These are phyloP conservation scores for Rhynchomys soricoides DNA, from an alignment of 2,113 vertebrate species.

Conservation along the genomic window DNA sequence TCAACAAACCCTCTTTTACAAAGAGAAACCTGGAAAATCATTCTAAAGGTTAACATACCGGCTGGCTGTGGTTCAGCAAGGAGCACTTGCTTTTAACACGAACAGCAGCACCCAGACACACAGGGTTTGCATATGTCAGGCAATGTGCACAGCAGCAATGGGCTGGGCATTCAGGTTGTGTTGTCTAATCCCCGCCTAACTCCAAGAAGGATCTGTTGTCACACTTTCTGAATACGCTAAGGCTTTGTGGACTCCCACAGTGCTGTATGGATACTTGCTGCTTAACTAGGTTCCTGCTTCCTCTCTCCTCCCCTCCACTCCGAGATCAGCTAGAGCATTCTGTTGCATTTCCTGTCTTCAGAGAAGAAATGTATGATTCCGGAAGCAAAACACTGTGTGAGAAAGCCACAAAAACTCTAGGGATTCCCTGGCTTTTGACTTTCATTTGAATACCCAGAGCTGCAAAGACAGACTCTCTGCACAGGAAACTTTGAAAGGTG, in stretches of 20 bases:
- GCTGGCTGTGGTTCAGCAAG: neutral
- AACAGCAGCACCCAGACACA: neutral
- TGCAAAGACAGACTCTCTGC: neutral
- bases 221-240: neutral
- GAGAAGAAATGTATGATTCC: conserved; percentile 4
- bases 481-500: neutral
- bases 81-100: neutral
- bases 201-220: neutral
- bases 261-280: too few species aligned
- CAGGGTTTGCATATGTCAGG: neutral
- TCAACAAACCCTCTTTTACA: neutral
- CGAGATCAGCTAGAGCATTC: neutral
- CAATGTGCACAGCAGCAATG: neutral
- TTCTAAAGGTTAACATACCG: neutral
- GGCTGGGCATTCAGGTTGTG: neutral
- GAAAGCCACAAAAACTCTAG: neutral
- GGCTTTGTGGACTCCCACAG: neutral
- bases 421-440: neutral
- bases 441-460: neutral
- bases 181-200: neutral
- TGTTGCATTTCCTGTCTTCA: conserved; percentile 20
- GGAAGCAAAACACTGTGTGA: neutral
- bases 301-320: rapidly evolving
- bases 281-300: neutral
- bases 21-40: neutral